phyloP scores from a whole-genome alignment of 2,797 vertebrate species.

The Acanthurus tractus region DNA sequence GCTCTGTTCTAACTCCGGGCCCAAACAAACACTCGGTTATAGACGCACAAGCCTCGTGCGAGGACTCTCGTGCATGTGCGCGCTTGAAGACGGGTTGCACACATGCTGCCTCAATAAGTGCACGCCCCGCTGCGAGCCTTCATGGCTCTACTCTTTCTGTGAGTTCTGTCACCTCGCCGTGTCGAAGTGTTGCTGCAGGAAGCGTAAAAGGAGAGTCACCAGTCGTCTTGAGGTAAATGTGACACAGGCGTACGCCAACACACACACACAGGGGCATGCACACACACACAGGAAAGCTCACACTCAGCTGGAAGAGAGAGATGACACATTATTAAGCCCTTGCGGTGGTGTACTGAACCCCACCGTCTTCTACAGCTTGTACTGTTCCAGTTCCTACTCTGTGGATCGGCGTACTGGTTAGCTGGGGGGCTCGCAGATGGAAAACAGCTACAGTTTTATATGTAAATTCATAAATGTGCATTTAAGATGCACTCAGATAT shows the following conservation, averaged over 20 bases:
- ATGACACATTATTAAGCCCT: slow-evolving; percentile 70
- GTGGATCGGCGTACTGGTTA: slow-evolving; percentile 46
- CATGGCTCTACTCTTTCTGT: slow-evolving; percentile 24
- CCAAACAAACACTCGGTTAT: slow-evolving; percentile 30
- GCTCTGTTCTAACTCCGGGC: slow-evolving; percentile 28
- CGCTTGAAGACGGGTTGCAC: not conserved
- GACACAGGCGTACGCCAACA: slow-evolving; percentile 39
- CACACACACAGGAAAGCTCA: slow-evolving; percentile 23
- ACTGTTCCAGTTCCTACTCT: slow-evolving; percentile 47
- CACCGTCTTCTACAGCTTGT: slow-evolving; percentile 47
- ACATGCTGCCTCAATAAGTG: not conserved
- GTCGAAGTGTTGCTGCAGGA: slow-evolving; percentile 59
- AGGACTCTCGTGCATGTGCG: too few species aligned
- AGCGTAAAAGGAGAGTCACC: slow-evolving; percentile 36
- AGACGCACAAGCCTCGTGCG: not conserved
- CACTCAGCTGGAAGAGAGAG: slow-evolving; percentile 42
- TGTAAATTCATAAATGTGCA: slow-evolving; percentile 35
- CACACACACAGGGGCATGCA: not conserved
- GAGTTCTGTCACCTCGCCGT: slow-evolving; percentile 55
- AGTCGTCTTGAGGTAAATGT: slow-evolving; percentile 50
- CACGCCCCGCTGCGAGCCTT: slow-evolving; percentile 20
- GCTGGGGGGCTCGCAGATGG: slow-evolving; percentile 20
- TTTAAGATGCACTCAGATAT: slow-evolving; percentile 21
- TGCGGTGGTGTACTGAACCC: slow-evolving; percentile 43
- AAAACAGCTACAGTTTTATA: slow-evolving; percentile 27